Evolutionary conservation across 2,797 vertebrate species (phyloP), one percentile per base, ranked within the genome.

Genomic region (Paguma larvata): DNA sequence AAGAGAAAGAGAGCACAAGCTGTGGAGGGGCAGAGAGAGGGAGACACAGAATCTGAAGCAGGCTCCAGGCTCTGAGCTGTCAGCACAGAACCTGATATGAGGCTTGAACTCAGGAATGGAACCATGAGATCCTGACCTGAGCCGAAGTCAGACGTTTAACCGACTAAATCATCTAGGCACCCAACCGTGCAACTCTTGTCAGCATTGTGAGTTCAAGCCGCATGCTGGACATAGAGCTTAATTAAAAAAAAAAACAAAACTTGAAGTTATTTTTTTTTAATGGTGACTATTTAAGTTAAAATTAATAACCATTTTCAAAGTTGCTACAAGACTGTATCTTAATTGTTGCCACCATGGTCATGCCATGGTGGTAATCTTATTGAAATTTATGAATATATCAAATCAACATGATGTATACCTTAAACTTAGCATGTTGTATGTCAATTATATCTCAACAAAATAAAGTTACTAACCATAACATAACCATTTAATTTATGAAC

Each of bases 401-500:
- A 32, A 48, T 78, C 78, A 30, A 15, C 41, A 14, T 4, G 15
- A 59, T 38, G 21, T 34, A 12, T 30, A 38, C 48, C 59, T 70
- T 68, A 53, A 34, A 34, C 25, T 38, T 84, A 32, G 23, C 34
- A 11, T 62, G 30, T 90, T 65, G 1, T 38, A 18, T n/a, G 18
- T 72, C 4, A 46, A 1, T 73, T 72, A 46, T 72, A 65, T 30
- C 30, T 46, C 18, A 88, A 11, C 32, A 30, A 95, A 79, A 62
- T 38, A 32, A 41, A 65, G 12, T 41, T 80, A 83, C 23, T 83
- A 84, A 53, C n/a, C 27, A 27, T 53, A 51, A 41, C 25, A 6
- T 82, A 34, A 46, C 73, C 65, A 27, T 21, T 87, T 82, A 91
- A 89, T 67, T 56, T 95, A 21, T 95, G 38, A 51, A 65, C 89